Conservation (phyloP, 2,888 invertebrate species). For the Toxonevra muliebris region DNA sequence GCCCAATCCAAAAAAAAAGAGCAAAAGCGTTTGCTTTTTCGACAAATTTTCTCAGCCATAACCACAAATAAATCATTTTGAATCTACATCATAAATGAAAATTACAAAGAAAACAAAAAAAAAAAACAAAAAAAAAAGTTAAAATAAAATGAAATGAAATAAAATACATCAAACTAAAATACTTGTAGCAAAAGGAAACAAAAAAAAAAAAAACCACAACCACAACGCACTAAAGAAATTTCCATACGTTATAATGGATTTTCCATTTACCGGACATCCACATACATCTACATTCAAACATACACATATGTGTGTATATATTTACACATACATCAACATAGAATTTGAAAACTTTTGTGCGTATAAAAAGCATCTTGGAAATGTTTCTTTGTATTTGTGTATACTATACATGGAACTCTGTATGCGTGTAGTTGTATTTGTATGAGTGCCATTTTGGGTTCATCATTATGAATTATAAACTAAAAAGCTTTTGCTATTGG, state of each 20-base stretch:
- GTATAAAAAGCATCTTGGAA: background rate
- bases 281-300: background rate
- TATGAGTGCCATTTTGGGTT: background rate
- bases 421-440: background rate
- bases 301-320: background rate
- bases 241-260: constrained; percentile 28
- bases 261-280: constrained; percentile 28
- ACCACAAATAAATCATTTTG: constrained; percentile 30
- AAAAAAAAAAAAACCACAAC: background rate
- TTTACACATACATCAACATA: background rate
- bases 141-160: no score
- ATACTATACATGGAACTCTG: background rate
- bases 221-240: constrained; percentile 24
- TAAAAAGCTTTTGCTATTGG: background rate
- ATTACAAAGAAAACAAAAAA: no score
- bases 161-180: no score
- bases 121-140: no score
- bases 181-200: no score
- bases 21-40: no score
- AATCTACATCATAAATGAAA: constrained; percentile 14
- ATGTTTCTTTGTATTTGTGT: no score
- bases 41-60: constrained; percentile 27
- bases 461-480: no score
- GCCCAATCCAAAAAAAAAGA: no score
- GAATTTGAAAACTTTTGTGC: constrained; percentile 21